These are phyloP conservation scores for Chrysolina americana DNA, from an alignment of 2,888 invertebrate genomes.

Conservation along the genomic window DNA sequence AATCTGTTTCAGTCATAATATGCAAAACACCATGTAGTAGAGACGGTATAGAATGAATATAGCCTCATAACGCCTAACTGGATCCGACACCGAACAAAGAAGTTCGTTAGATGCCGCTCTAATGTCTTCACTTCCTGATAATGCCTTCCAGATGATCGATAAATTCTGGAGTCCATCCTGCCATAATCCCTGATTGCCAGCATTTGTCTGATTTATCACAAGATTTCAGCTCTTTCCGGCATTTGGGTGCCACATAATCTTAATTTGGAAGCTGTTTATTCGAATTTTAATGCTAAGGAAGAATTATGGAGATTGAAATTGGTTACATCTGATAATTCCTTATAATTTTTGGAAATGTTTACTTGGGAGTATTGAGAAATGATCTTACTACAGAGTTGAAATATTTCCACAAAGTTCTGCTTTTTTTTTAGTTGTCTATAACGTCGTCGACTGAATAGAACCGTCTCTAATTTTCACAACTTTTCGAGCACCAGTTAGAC, in stretches of 20 bases:
- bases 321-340: background rate
- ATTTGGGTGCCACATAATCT: background rate
- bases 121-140: constrained; percentile 8
- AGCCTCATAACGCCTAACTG: too few relatives aligned
- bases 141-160: background rate
- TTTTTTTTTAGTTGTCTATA: too few relatives aligned
- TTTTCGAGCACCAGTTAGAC: too few relatives aligned
- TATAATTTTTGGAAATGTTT: background rate
- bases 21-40: background rate
- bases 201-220: background rate
- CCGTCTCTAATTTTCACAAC: too few relatives aligned
- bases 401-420: too few relatives aligned
- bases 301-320: background rate
- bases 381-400: too few relatives aligned
- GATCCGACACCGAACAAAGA: background rate
- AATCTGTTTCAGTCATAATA: constrained; percentile 2
- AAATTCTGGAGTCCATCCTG: background rate
- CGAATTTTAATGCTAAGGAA: background rate
- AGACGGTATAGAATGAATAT: background rate
- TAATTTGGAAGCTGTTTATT: background rate
- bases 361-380: background rate
- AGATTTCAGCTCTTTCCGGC: background rate
- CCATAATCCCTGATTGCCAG: constrained; percentile 1
- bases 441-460: too few relatives aligned
- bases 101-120: background rate